Conservation (phyloP, 2,888 invertebrate species). For the Arrhopalites spinosus region DNA sequence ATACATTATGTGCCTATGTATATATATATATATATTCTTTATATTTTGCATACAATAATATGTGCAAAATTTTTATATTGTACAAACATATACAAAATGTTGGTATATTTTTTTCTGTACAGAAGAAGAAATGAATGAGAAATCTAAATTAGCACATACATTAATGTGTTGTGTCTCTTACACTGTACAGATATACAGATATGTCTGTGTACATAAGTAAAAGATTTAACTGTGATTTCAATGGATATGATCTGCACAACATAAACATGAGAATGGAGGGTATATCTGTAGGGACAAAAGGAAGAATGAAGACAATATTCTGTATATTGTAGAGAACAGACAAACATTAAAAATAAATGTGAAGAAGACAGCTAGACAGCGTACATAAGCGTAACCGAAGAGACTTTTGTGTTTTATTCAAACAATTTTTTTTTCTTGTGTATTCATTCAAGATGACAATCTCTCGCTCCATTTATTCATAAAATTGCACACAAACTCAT, state of each 20-base stretch:
- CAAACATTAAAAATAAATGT: background rate
- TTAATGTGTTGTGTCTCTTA: background rate
- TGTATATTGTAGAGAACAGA: background rate
- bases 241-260: background rate
- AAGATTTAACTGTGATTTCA: background rate
- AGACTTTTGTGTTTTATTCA: background rate
- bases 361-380: no score
- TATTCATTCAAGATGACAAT: constrained; percentile 25
- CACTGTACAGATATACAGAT: no score
- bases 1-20: background rate
- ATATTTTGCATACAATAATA: background rate
- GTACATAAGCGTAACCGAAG: constrained; percentile 2
- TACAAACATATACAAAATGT: background rate
- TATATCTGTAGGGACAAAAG: background rate
- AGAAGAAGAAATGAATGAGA: no score
- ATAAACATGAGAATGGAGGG: background rate
- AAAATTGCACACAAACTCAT: constrained; percentile 19
- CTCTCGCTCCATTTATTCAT: constrained; percentile 25
- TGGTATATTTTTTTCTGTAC: background rate
- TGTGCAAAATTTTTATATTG: background rate
- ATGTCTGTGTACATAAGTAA: background rate
- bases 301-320: background rate
- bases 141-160: no score
- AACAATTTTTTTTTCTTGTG: no score
- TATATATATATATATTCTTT: background rate